Conservation (phyloP, 2,888 invertebrate species). For the Suillia variegata region DNA sequence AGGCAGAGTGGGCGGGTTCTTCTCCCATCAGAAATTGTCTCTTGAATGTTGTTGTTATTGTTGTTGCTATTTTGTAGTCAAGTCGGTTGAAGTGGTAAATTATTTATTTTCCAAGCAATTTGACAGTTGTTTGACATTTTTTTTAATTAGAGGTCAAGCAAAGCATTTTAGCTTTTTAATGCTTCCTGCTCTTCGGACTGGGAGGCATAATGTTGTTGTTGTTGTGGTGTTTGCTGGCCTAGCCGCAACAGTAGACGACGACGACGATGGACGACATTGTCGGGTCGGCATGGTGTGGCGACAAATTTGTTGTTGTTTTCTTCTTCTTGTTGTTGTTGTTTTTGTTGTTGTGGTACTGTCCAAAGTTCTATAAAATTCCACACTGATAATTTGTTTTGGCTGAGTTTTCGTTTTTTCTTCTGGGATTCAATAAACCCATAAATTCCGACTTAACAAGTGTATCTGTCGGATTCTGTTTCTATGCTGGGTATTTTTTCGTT, state of each 20-base stretch:
- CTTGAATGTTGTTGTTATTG: neutral
- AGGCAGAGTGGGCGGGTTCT: too few species aligned
- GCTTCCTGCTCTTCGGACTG: neutral
- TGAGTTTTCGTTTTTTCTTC: neutral
- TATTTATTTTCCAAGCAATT: neutral
- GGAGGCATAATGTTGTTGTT: too few species aligned
- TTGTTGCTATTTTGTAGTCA: neutral
- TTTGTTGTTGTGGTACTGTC: too few species aligned
- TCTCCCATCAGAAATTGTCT: too few species aligned
- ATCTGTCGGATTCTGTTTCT: neutral
- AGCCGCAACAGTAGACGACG: too few species aligned
- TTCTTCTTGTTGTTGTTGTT: too few species aligned
- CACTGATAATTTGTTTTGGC: neutral
- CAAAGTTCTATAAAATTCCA: too few species aligned
- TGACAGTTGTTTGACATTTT: constrained; percentile 5
- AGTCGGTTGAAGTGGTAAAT: neutral
- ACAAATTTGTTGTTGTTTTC: constrained; percentile 6
- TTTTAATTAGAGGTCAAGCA: constrained; percentile 2
- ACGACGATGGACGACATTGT: too few species aligned
- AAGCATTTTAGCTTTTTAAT: neutral
- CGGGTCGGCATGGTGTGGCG: too few species aligned
- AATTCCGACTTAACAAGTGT: neutral
- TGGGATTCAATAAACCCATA: constrained; percentile 3
- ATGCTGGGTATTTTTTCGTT: neutral
- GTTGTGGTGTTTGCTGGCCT: neutral